phyloP scores from a whole-genome alignment of 1,140 invertebrate genomes.

The Calliopsis andreniformis region DNA sequence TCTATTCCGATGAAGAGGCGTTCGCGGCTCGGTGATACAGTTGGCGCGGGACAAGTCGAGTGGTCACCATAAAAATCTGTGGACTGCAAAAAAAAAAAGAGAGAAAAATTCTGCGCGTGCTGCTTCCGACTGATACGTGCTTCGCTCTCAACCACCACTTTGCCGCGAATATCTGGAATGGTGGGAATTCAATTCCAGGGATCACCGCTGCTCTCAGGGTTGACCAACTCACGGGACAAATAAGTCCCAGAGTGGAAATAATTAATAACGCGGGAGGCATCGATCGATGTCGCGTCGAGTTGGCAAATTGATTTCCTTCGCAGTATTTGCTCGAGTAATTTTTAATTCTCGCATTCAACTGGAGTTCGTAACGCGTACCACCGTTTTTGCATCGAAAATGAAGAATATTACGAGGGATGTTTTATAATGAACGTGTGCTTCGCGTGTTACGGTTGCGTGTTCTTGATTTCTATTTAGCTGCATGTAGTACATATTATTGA shows the following conservation, averaged over 20 bases:
- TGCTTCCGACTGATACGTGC: not conserved
- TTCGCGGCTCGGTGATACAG: constrained; percentile 32
- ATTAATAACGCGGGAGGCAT: constrained; percentile 40
- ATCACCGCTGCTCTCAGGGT: constrained; percentile 46
- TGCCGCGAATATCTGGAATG: constrained; percentile 39
- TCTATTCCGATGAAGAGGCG: constrained; percentile 26
- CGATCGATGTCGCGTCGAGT: constrained; percentile 11
- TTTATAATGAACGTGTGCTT: not conserved
- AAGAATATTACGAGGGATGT: no score
- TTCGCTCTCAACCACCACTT: not conserved
- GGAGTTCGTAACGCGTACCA: not conserved
- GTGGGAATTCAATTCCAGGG: constrained; percentile 61
- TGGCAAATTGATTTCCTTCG: not conserved
- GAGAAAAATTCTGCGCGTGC: not conserved
- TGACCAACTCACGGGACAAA: constrained; percentile 34
- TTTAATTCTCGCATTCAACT: not conserved
- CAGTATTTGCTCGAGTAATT: not conserved
- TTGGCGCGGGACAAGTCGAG: constrained; percentile 47
- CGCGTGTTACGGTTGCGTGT: not conserved
- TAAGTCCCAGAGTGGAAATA: constrained; percentile 41
- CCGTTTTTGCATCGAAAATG: no score
- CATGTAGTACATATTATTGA: not conserved
- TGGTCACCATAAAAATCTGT: constrained; percentile 53
- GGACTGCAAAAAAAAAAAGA: constrained; percentile 21
- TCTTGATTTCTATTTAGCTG: not conserved